Evolutionary conservation across 2,888 invertebrate species (phyloP).

Genomic region (Himalopsyche anomala): DNA sequence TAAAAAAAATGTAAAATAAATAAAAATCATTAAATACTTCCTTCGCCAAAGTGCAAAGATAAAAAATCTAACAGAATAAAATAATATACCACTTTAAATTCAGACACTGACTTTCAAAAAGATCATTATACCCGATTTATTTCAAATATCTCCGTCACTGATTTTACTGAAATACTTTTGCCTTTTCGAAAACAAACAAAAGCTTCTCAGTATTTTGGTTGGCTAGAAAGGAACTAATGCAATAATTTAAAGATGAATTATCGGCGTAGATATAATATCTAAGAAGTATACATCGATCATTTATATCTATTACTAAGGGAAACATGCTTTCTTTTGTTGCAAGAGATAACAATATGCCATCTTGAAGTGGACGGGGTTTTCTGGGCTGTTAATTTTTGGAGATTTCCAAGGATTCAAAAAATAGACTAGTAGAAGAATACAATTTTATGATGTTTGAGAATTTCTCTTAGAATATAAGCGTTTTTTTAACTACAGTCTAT

Average conservation of each 20-base stretch:
- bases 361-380: not conserved
- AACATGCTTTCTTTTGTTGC: not conserved
- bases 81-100: too few species aligned
- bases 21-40: too few species aligned
- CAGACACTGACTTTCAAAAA: too few species aligned
- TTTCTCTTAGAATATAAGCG: too few species aligned
- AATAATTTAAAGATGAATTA: slow-evolving; percentile 22
- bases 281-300: not conserved
- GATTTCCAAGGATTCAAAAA: not conserved
- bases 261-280: slow-evolving; percentile 9
- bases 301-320: not conserved
- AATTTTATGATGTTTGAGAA: too few species aligned
- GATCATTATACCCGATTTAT: not conserved
- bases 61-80: too few species aligned
- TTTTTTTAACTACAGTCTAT: too few species aligned
- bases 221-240: slow-evolving; percentile 9
- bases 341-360: not conserved
- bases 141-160: not conserved
- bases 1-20: too few species aligned
- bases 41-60: too few species aligned
- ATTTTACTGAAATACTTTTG: too few species aligned
- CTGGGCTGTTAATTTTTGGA: slow-evolving; percentile 18
- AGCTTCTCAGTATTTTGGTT: not conserved
- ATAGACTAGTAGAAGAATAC: too few species aligned
- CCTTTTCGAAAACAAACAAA: not conserved